Percentiles rank a stretch among this genome's conserved stretches.
These are phyloP conservation scores for Psylliodes chrysocephalus DNA, from an alignment of 2,888 invertebrate genomes.

Conservation along the genomic window DNA sequence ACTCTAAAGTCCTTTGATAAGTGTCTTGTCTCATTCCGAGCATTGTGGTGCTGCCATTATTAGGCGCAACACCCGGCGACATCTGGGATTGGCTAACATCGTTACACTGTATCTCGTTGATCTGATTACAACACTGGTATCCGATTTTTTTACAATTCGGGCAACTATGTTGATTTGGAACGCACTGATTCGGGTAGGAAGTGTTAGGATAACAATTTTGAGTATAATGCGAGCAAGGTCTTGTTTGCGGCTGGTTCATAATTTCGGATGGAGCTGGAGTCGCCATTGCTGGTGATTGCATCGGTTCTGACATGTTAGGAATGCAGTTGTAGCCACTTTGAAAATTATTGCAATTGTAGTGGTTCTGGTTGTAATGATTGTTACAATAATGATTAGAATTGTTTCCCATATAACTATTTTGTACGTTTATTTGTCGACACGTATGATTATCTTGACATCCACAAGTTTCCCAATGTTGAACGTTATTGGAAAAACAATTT, in stretches of 20 bases:
- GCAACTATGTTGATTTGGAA: constrained; percentile 52
- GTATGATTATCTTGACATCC: constrained; percentile 49
- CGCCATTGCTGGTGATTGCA: constrained; percentile 60
- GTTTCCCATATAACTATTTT: constrained; percentile 46
- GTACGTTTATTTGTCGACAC: constrained; percentile 51
- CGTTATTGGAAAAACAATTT: constrained; percentile 48
- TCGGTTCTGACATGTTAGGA: constrained; percentile 53
- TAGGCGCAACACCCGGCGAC: constrained; percentile 61
- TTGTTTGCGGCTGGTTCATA: constrained; percentile 56
- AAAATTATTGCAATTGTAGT: constrained; percentile 50
- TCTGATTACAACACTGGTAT: constrained; percentile 48
- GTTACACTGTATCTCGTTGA: constrained; percentile 67
- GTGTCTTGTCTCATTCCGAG: constrained; percentile 84
- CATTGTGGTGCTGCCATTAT: constrained; percentile 45
- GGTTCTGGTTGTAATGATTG: constrained; percentile 54
- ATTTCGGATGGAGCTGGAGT: constrained; percentile 58
- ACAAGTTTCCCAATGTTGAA: constrained; percentile 53
- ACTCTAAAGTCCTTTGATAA: constrained; percentile 89
- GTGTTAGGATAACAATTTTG: constrained; percentile 47
- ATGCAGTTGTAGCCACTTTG: constrained; percentile 51
- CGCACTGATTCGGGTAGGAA: constrained; percentile 39
- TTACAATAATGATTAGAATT: constrained; percentile 49
- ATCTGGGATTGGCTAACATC: constrained; percentile 69
- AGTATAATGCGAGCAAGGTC: constrained; percentile 56
- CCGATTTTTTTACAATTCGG: constrained; percentile 51